phyloP scores from a whole-genome alignment of 1,140 invertebrate species.

The Batillaria attramentaria region DNA sequence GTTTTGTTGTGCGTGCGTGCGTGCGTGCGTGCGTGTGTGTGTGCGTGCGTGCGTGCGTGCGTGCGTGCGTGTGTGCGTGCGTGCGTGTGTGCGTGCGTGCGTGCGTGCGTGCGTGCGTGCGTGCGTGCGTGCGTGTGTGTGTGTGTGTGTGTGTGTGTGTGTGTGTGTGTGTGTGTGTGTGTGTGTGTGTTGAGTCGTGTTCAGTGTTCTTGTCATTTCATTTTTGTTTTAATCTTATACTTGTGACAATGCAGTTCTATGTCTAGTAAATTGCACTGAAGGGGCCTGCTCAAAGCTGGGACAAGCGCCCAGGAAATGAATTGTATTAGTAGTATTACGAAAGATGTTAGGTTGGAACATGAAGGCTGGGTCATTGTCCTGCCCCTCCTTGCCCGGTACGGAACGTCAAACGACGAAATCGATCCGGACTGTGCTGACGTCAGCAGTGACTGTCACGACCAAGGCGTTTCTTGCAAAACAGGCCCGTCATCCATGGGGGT shows the following conservation, averaged over 20 bases:
- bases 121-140: slow-evolving; percentile 15
- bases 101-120: not conserved
- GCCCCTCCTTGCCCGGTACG: not conserved
- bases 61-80: slow-evolving; percentile 18
- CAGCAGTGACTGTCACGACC: too few species aligned
- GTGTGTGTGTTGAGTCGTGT: not conserved
- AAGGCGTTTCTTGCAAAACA: too few species aligned
- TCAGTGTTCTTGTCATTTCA: not conserved
- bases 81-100: slow-evolving; percentile 18
- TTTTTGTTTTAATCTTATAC: not conserved
- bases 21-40: not conserved
- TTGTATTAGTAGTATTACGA: not conserved
- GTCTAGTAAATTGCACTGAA: not conserved
- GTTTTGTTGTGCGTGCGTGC: not conserved
- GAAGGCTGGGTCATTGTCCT: not conserved
- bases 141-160: not conserved
- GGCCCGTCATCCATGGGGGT: too few species aligned
- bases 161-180: slow-evolving; percentile 7
- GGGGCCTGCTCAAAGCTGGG: not conserved
- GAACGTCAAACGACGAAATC: not conserved
- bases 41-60: not conserved
- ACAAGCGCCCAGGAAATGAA: not conserved
- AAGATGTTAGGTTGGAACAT: not conserved
- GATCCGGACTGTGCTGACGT: not conserved
- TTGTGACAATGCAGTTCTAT: slow-evolving; percentile 4